Base-by-base conservation (phyloP, 1,140 invertebrate species). In the Aphaenogaster rudis region DNA sequence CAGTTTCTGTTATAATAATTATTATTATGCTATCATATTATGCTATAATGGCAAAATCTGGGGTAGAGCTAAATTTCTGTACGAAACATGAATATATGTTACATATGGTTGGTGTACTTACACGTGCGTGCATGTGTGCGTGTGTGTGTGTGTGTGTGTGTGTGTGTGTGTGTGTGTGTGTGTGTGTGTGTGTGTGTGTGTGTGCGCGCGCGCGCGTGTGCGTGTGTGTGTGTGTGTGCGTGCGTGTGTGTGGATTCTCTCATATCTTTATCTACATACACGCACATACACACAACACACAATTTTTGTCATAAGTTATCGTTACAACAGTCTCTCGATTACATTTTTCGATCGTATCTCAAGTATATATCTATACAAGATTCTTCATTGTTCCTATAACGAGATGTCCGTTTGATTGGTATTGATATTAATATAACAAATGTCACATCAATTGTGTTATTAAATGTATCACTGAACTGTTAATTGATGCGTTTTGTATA, bases 11-110 rank as follows among this genome's bases (percentile, higher is more conserved):
- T 71, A 66, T 74, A 50, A 66, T 66, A 28, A 48, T 63, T 45
- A 36, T 82, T 82, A 82, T 82, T 72, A 82, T 71, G 64, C 87
- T 91, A 86, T 90, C 42, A 91, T 28, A 28, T 90, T 88, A 91
- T 86, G 59, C 88, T 91, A 92, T 86, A 93, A 93, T 93, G 92
- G 92, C 92, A 91, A 93, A 93, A 82, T 86, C 87, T 76, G 66
- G 66, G 81, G 89, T 86, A 77, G 48, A 86, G 63, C 74, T 72
- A 88, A 89, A 89, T 77, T 90, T 61, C 63, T 90, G 66, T 89
- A 88, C 61, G 59, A 33, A 76, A 66, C 52, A 86, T 90, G 87
- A 88, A 88, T 93, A 88, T 93, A 92, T 93, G 74, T 90, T 93
- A 93, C 92, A 93, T 72, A 90, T 88, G 71, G 69, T 36, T 57